Evolutionary conservation across 2,888 invertebrate species (phyloP).

Genomic region (Cistogaster globosa): DNA sequence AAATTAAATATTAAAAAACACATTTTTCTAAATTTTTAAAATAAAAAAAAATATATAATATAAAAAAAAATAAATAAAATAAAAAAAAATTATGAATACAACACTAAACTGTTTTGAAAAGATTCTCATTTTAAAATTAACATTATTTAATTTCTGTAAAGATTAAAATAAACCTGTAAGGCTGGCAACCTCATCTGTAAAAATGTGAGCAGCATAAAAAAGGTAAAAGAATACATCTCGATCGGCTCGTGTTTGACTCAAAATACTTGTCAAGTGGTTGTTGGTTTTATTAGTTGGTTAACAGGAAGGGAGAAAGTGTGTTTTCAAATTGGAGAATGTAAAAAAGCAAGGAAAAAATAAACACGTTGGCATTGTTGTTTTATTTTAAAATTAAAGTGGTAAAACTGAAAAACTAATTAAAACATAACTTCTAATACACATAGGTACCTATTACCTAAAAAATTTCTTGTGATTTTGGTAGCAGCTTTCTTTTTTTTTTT

Average conservation of each 20-base stretch:
- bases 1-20: too few species aligned
- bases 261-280: constrained; percentile 65
- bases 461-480: too few species aligned
- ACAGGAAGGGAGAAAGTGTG: constrained; percentile 61
- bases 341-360: constrained; percentile 53
- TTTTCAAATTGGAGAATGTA: constrained; percentile 57
- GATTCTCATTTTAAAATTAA: too few species aligned
- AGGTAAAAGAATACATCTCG: constrained; percentile 50
- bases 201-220: constrained; percentile 44
- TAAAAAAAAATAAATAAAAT: too few species aligned
- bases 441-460: background rate
- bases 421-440: background rate
- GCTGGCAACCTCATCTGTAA: constrained; percentile 51
- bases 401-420: constrained; percentile 13
- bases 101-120: too few species aligned
- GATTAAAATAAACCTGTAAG: background rate
- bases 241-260: constrained; percentile 63
- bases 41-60: too few species aligned
- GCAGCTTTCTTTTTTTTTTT: background rate
- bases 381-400: constrained; percentile 14
- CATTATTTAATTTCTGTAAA: background rate
- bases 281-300: constrained; percentile 26
- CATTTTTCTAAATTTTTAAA: too few species aligned
- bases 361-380: constrained; percentile 59
- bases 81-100: too few species aligned